phyloP scores from a whole-genome alignment of 2,113 vertebrate species.

The Castor canadensis region DNA sequence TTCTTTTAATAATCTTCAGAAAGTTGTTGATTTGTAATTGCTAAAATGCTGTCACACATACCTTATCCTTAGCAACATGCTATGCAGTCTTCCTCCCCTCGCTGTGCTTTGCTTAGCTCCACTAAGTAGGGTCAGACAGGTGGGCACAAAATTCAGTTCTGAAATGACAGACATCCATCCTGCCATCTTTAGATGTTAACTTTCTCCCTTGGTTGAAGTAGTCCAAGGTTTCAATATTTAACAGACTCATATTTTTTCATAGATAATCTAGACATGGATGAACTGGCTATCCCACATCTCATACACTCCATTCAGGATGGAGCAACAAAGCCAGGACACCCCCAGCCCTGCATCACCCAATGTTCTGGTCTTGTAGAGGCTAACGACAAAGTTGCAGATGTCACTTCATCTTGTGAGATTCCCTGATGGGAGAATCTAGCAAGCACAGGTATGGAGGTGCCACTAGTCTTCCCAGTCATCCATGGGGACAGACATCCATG shows the following conservation, averaged over 20 bases:
- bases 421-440: background rate
- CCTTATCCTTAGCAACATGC: background rate
- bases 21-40: background rate
- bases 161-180: rapidly evolving
- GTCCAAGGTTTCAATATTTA: background rate
- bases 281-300: too few relatives aligned
- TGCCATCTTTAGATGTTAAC: background rate
- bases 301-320: rapidly evolving
- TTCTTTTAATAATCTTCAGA: background rate
- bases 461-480: background rate
- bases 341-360: rapidly evolving
- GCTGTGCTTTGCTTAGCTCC: background rate
- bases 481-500: rapidly evolving
- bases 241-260: rapidly evolving
- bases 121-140: rapidly evolving
- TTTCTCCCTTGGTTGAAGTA: background rate
- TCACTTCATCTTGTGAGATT: background rate
- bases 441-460: rapidly evolving
- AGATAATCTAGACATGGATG: rapidly evolving
- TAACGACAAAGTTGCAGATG: too few relatives aligned
- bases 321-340: background rate
- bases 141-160: background rate
- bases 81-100: background rate
- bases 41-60: background rate
- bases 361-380: too few relatives aligned